Percentiles rank a stretch among this genome's conserved stretches.
Evolutionary conservation across 2,113 vertebrate species (phyloP).

Genomic region (Crotophaga sulcirostris): DNA sequence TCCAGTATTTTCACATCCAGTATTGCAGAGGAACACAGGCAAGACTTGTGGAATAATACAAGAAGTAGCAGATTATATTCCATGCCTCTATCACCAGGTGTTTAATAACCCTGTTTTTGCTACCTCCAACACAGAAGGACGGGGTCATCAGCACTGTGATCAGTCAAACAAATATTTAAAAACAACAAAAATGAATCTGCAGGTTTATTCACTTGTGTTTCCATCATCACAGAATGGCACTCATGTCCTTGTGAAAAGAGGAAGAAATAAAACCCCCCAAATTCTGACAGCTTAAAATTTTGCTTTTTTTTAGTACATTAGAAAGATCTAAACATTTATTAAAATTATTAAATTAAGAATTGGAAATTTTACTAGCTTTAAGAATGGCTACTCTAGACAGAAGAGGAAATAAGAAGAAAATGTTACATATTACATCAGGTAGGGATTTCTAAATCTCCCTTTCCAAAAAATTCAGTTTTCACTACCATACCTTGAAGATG

Average conservation of each 20-base stretch:
- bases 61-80: neutral
- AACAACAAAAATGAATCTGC: neutral
- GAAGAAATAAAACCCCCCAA: neutral
- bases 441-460: slow-evolving; percentile 1
- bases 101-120: neutral
- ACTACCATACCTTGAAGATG: slow-evolving; percentile 13
- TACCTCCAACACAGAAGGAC: neutral
- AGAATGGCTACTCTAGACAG: neutral
- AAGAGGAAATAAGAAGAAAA: neutral
- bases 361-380: neutral
- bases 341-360: neutral
- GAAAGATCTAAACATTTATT: neutral
- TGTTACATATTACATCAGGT: neutral
- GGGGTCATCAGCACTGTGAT: neutral
- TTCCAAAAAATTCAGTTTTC: slow-evolving; percentile 54
- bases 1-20: neutral
- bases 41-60: neutral
- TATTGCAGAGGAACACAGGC: neutral
- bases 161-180: neutral
- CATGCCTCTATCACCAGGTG: neutral
- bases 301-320: neutral
- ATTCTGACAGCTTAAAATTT: neutral
- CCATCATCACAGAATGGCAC: neutral
- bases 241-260: neutral
- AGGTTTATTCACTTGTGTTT: neutral